Evolutionary conservation across 35 echinoderm and acorn worm genomes (phyloP).

Genomic region (Apostichopus parvimensis): DNA sequence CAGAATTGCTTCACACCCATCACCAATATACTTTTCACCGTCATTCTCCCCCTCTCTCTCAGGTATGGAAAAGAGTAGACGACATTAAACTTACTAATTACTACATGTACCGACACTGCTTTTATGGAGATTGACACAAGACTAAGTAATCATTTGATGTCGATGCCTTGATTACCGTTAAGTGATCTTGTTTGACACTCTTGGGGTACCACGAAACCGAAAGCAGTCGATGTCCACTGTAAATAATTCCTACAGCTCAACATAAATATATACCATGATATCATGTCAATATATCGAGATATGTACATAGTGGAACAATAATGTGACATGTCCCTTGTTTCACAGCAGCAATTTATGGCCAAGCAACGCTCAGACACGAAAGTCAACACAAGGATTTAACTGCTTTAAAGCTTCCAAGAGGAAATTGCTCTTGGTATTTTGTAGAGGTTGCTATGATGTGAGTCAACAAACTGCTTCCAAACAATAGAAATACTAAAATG

Average conservation of each 20-base stretch:
- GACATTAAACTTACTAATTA: neutral
- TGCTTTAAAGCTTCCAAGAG: neutral
- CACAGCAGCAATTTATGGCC: neutral
- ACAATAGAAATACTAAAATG: too few species aligned
- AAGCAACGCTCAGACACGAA: neutral
- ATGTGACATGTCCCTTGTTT: neutral
- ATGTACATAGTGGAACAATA: neutral
- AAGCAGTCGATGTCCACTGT: neutral
- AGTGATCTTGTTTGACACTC: neutral
- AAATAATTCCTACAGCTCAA: neutral
- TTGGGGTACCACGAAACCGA: neutral
- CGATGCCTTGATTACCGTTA: neutral
- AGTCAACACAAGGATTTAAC: neutral
- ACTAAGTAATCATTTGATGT: neutral
- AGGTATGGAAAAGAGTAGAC: too few species aligned
- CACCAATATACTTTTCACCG: too few species aligned
- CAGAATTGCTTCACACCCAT: too few species aligned
- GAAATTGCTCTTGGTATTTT: neutral
- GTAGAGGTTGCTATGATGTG: slow-evolving; percentile 2
- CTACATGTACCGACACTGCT: neutral
- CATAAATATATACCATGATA: neutral
- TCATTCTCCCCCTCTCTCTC: too few species aligned
- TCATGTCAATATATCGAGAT: neutral
- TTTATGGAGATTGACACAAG: slow-evolving; percentile 13
- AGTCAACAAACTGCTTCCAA: neutral